Conservation (phyloP, 2,888 invertebrate species). For the Drosophila rellima region DNA sequence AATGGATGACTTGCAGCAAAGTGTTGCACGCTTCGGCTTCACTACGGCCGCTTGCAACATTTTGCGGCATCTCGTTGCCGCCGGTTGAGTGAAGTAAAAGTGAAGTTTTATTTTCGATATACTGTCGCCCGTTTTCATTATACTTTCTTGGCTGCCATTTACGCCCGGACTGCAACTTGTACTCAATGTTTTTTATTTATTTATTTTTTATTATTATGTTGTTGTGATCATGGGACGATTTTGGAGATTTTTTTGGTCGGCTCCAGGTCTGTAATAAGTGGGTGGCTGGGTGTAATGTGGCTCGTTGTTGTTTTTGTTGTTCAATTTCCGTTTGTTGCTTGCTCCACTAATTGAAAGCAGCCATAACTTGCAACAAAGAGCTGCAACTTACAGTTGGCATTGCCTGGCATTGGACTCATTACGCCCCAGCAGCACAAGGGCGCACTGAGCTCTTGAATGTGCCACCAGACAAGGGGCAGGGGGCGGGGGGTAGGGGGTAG, state of each 20-base stretch:
- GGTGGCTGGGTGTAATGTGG: background rate
- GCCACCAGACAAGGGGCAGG: background rate
- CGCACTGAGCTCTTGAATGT: conserved; percentile 17
- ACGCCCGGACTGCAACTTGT: background rate
- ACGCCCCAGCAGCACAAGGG: conserved; percentile 41
- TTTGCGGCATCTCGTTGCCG: conserved; percentile 13
- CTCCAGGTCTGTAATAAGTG: background rate
- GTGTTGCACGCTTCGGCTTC: conserved; percentile 7
- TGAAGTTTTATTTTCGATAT: conserved; percentile 58
- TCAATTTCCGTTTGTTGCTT: conserved; percentile 24
- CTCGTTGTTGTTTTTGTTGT: background rate
- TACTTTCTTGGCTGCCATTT: background rate
- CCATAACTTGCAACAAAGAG: conserved; percentile 45
- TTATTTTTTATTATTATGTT: no score
- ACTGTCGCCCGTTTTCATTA: conserved; percentile 5
- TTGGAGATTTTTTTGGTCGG: background rate
- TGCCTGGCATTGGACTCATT: conserved; percentile 71
- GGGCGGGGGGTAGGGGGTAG: background rate
- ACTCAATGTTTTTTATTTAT: no score
- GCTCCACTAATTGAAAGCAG: conserved; percentile 39
- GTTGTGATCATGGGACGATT: background rate
- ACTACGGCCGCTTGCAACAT: no score
- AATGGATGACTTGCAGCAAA: conserved; percentile 37
- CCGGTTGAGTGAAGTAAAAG: conserved; percentile 52
- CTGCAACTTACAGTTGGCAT: conserved; percentile 5